phyloP scores from a whole-genome alignment of 2,797 vertebrate genomes.

The Molothrus ater region DNA sequence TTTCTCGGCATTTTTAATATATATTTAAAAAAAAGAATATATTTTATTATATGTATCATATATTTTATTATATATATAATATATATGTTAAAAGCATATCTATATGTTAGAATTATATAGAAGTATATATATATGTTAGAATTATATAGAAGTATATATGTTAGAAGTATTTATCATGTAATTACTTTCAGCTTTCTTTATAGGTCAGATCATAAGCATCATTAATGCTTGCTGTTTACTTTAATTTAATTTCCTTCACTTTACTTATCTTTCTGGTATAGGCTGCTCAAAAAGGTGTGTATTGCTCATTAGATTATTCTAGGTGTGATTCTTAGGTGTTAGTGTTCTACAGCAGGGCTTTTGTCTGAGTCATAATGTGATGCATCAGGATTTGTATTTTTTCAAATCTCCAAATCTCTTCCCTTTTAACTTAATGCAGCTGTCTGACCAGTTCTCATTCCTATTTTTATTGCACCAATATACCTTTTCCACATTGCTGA shows the following conservation, averaged over 20 bases:
- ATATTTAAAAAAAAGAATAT: neutral
- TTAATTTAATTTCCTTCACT: neutral
- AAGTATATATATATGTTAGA: neutral
- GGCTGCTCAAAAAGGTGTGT: neutral
- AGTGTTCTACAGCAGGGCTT: neutral
- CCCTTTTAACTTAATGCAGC: neutral
- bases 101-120: neutral
- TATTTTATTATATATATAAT: neutral
- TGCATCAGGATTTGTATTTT: neutral
- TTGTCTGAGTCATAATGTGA: neutral
- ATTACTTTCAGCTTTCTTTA: neutral
- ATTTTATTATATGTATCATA: neutral
- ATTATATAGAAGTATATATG: too few species aligned
- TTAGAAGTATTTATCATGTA: neutral
- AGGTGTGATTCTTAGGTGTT: neutral
- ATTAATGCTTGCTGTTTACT: neutral
- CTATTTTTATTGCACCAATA: neutral
- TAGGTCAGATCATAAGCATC: neutral
- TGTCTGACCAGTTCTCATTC: neutral
- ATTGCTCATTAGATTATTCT: neutral
- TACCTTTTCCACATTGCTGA: neutral
- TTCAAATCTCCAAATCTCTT: neutral
- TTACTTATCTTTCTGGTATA: neutral
- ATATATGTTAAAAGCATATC: neutral
- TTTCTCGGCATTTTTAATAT: neutral